These are phyloP conservation scores for Coremacera marginata DNA, from an alignment of 2,888 invertebrate species.

Conservation along the genomic window DNA sequence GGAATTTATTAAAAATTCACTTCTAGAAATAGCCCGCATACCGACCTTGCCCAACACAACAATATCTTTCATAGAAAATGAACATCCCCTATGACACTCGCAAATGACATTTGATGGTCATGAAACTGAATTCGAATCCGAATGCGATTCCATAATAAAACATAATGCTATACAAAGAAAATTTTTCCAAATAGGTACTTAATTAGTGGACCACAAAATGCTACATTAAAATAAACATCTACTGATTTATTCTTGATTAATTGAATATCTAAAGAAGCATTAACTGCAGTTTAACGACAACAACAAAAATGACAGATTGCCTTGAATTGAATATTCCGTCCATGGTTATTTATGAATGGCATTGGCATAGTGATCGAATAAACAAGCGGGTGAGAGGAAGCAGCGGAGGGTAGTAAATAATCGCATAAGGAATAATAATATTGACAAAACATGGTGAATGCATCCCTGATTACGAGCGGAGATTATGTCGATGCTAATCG, in stretches of 20 bases:
- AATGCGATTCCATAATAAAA: too few relatives aligned
- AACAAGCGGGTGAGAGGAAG: not conserved
- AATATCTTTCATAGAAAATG: not conserved
- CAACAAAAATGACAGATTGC: constrained; percentile 26
- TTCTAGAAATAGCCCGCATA: constrained; percentile 18
- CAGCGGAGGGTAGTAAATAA: constrained; percentile 5
- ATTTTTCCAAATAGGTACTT: not conserved
- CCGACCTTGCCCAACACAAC: constrained; percentile 19
- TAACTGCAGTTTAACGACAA: constrained; percentile 29
- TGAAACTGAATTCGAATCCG: too few relatives aligned
- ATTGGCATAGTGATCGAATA: not conserved
- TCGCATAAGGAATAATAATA: constrained; percentile 8
- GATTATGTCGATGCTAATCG: constrained; percentile 30
- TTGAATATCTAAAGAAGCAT: constrained; percentile 35
- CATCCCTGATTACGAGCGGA: constrained; percentile 26
- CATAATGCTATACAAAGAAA: not conserved
- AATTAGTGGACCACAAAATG: constrained; percentile 24
- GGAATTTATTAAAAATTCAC: not conserved
- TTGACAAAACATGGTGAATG: constrained; percentile 17
- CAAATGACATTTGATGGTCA: not conserved
- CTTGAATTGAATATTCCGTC: not conserved
- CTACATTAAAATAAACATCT: constrained; percentile 24
- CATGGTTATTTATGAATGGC: constrained; percentile 7
- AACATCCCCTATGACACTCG: constrained; percentile 13
- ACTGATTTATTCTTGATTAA: constrained; percentile 39